Evolutionary conservation across 2,888 invertebrate species (phyloP).

Genomic region (Pseudanteris insignis): DNA sequence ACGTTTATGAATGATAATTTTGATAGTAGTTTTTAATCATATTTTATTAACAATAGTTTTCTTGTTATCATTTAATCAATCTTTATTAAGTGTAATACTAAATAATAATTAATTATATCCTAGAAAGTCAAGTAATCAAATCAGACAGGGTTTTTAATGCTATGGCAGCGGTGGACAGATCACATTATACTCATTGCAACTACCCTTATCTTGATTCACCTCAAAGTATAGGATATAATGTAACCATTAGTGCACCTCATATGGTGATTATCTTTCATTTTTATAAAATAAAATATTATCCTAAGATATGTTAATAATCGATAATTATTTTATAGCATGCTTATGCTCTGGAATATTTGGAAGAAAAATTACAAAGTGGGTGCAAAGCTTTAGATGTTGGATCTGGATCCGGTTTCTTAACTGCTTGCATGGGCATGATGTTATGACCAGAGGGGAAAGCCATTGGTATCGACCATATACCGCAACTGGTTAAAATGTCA

Average conservation of each 20-base stretch:
- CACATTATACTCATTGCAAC: constrained; percentile 74
- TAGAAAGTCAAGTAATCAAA: constrained; percentile 84
- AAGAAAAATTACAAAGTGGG: constrained; percentile 80
- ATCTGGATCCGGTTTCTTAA: constrained; percentile 92
- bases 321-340: constrained; percentile 78
- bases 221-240: constrained; percentile 92
- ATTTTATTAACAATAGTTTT: too few species aligned
- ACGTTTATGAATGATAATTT: too few species aligned
- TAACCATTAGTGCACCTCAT: constrained; percentile 95
- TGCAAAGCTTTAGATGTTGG: constrained; percentile 89
- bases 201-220: constrained; percentile 90
- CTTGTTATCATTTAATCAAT: background rate
- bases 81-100: background rate
- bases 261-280: constrained; percentile 74
- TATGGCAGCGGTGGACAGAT: constrained; percentile 86
- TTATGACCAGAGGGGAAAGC: constrained; percentile 76
- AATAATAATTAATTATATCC: constrained; percentile 55
- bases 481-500: constrained; percentile 80
- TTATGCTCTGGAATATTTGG: constrained; percentile 86
- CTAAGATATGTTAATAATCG: too few species aligned
- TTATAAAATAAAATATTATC: too few species aligned
- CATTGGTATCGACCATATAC: constrained; percentile 92
- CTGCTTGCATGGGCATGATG: constrained; percentile 90
- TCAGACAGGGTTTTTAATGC: constrained; percentile 79
- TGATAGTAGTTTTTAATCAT: too few species aligned